Evolutionary conservation across 2,113 vertebrate species (phyloP).

Genomic region (Cromileptes altivelis): DNA sequence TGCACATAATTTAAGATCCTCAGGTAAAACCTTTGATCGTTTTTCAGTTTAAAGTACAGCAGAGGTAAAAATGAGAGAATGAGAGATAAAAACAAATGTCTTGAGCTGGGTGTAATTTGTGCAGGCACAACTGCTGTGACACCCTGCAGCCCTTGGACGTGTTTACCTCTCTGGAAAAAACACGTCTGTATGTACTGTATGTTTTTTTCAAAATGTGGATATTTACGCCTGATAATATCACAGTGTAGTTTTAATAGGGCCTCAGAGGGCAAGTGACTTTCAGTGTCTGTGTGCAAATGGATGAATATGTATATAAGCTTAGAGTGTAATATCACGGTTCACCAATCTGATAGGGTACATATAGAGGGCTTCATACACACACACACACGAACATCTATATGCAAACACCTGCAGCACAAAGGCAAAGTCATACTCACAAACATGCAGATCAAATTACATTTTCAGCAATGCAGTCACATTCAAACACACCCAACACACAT

Average conservation of each 20-base stretch:
- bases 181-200: background rate
- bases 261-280: slow-evolving; percentile 54
- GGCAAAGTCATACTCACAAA: slow-evolving; percentile 1
- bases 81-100: background rate
- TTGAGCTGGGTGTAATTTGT: slow-evolving; percentile 6
- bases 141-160: slow-evolving; percentile 1
- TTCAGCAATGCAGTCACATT: slow-evolving; percentile 25
- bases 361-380: slow-evolving; percentile 40
- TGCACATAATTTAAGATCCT: background rate
- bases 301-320: slow-evolving; percentile 69
- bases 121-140: background rate
- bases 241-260: slow-evolving; percentile 49
- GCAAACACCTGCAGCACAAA: slow-evolving; percentile 47
- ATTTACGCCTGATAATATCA: slow-evolving; percentile 55
- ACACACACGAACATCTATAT: slow-evolving; percentile 28
- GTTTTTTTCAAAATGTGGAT: slow-evolving; percentile 36
- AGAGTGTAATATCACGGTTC: slow-evolving; percentile 71
- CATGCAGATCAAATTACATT: slow-evolving; percentile 20
- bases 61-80: background rate
- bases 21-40: background rate
- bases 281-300: slow-evolving; percentile 32
- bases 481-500: background rate
- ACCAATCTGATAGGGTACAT: slow-evolving; percentile 68
- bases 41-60: background rate
- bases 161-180: slow-evolving; percentile 27